Evolutionary conservation across 2,113 vertebrate genomes (phyloP).

Genomic region (Peromyscus leucopus): DNA sequence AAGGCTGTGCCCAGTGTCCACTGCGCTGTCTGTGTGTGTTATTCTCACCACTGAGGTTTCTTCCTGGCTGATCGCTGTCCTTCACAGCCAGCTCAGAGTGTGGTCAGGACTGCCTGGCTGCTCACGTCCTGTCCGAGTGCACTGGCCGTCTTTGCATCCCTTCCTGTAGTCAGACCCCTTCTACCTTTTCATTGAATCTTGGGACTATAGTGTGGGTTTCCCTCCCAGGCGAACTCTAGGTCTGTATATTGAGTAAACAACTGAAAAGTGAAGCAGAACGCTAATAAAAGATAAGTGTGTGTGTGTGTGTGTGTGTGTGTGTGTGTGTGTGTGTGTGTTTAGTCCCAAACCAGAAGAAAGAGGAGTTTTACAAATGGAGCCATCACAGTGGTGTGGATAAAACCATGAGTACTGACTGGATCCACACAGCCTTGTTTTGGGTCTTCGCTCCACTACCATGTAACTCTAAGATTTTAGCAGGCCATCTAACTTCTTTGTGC

Average conservation of each 20-base stretch:
- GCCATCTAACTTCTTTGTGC: background rate
- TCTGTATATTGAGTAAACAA: background rate
- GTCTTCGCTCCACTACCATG: background rate
- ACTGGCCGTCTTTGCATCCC: background rate
- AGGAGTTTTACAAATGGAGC: background rate
- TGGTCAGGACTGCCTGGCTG: background rate
- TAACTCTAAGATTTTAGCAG: background rate
- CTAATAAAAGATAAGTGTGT: background rate
- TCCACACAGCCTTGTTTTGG: background rate
- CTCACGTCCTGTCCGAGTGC: background rate
- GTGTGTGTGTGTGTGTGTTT: too few species aligned
- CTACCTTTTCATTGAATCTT: background rate
- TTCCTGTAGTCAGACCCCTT: background rate
- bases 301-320: too few species aligned
- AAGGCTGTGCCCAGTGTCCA: background rate
- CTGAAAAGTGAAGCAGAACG: background rate
- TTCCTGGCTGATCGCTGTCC: background rate
- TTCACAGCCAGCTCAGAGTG: background rate
- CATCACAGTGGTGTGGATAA: background rate
- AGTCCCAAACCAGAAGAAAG: background rate
- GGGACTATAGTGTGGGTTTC: background rate
- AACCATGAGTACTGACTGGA: background rate
- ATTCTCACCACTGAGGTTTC: background rate
- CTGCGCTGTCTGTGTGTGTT: background rate
- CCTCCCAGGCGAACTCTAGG: background rate